Conservation (phyloP, 2,888 invertebrate genomes). For the Machimus rusticus region DNA sequence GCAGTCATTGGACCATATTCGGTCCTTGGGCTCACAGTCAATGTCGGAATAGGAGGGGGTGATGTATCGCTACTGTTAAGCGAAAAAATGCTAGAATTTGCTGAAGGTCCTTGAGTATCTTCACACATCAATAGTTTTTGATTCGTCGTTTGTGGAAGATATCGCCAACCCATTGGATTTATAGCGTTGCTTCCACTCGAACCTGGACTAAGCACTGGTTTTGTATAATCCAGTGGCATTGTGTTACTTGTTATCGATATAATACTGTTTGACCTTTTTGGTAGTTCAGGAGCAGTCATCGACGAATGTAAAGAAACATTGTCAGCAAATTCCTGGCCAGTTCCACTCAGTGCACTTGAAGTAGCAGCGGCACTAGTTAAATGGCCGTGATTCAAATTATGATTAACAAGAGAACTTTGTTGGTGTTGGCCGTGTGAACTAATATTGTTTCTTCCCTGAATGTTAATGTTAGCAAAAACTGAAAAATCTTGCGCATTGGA, state of each 20-base stretch:
- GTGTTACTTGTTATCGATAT: conserved; percentile 44
- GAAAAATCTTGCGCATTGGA: conserved; percentile 54
- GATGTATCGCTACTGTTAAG: conserved; percentile 17
- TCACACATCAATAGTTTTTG: conserved; percentile 34
- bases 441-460: conserved; percentile 56
- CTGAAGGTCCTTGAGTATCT: conserved; percentile 32
- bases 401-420: conserved; percentile 1
- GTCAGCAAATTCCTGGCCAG: conserved; percentile 13
- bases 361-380: neutral
- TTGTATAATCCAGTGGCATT: conserved; percentile 37
- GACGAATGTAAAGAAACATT: conserved; percentile 40
- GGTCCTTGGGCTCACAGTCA: conserved; percentile 58
- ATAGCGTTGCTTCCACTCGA: neutral
- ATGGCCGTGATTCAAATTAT: conserved; percentile 3
- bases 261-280: conserved; percentile 52
- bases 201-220: conserved; percentile 47
- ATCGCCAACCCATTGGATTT: conserved; percentile 38
- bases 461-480: conserved; percentile 60
- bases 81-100: neutral
- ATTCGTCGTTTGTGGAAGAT: neutral
- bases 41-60: conserved; percentile 49
- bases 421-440: neutral
- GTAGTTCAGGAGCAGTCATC: conserved; percentile 49
- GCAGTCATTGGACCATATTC: conserved; percentile 50
- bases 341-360: neutral